A percentile compares a stretch with the other conserved stretches of the same genome.
These are phyloP conservation scores for Aspidoscelis tigris DNA, from an alignment of 2,113 vertebrate genomes.

Conservation along the genomic window DNA sequence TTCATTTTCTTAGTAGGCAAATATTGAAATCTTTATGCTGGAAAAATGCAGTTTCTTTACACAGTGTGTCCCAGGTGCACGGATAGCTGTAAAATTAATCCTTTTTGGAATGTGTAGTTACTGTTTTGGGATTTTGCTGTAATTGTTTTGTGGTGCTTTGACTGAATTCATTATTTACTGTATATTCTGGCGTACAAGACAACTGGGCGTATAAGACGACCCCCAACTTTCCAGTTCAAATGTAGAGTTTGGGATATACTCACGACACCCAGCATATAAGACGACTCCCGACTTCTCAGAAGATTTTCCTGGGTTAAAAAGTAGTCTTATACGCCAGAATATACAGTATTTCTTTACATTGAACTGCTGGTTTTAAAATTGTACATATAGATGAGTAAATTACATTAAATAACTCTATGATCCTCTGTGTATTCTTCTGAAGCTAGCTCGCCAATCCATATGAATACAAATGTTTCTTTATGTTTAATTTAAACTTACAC, in stretches of 20 bases:
- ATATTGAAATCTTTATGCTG: not conserved
- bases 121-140: no score
- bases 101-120: constrained; percentile 6
- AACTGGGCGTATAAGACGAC: no score
- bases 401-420: not conserved
- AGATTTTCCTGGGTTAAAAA: no score
- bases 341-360: no score
- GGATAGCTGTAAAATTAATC: not conserved
- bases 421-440: not conserved
- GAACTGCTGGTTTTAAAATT: no score
- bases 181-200: no score
- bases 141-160: no score
- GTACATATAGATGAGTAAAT: not conserved
- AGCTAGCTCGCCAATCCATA: constrained; percentile 30
- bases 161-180: not conserved
- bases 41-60: not conserved
- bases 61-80: not conserved
- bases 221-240: no score
- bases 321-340: no score
- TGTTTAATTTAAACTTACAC: constrained; percentile 38
- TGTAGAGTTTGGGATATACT: no score
- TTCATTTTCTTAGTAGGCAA: not conserved
- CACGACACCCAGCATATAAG: no score
- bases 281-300: no score
- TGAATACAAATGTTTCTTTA: constrained; percentile 64